These are phyloP conservation scores for Heliocidaris erythrogramma DNA, from an alignment of 35 echinoderm and acorn worm genomes.

Conservation along the genomic window DNA sequence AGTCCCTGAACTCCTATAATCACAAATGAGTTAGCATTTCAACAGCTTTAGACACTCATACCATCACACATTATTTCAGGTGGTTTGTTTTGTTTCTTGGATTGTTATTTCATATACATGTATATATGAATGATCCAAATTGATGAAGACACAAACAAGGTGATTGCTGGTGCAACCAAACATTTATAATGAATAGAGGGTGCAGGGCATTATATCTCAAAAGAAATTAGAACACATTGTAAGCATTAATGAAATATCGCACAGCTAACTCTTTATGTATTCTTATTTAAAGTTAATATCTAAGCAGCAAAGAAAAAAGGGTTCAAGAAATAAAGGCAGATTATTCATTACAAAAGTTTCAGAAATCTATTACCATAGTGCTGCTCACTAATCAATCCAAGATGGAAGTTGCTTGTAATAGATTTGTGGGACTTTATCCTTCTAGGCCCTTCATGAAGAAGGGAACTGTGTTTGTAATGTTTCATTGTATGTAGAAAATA, in stretches of 20 bases:
- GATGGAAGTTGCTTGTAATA: background rate
- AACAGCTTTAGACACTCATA: background rate
- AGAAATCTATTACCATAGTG: background rate
- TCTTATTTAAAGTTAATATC: background rate
- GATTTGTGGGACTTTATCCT: background rate
- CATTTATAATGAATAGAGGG: background rate
- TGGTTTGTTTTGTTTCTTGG: background rate
- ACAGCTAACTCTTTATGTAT: background rate
- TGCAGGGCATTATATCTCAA: background rate
- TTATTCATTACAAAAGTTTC: background rate
- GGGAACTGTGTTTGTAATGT: background rate
- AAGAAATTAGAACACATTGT: no score
- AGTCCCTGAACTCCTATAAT: background rate
- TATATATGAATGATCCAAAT: background rate
- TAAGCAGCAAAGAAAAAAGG: background rate
- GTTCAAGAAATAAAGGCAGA: background rate
- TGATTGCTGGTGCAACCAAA: background rate
- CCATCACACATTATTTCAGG: background rate
- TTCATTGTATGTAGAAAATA: background rate
- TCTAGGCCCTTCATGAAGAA: background rate
- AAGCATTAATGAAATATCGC: no score
- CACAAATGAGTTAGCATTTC: background rate
- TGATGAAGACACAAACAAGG: background rate
- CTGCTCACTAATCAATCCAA: background rate
- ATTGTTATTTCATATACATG: background rate